These are phyloP conservation scores for Pseudoips prasinana DNA, from an alignment of 2,888 invertebrate genomes.

Conservation along the genomic window DNA sequence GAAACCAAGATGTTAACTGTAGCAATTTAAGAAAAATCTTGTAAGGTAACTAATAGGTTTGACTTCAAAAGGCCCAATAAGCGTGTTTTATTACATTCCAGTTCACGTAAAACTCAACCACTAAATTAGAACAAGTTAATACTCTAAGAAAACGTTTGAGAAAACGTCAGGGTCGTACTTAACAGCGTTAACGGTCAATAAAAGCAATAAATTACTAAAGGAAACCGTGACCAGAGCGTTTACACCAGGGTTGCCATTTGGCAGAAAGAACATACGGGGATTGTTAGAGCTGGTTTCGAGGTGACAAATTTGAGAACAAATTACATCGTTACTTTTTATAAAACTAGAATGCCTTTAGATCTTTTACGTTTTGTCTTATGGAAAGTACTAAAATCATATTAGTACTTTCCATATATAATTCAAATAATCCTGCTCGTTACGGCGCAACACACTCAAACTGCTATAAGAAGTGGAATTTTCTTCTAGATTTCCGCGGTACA, in stretches of 20 bases:
- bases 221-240: slow-evolving; percentile 34
- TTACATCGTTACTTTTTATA: too few species aligned
- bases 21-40: too few species aligned
- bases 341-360: too few species aligned
- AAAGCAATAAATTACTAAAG: slow-evolving; percentile 44
- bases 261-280: background rate
- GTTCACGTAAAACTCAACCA: slow-evolving; percentile 24
- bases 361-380: too few species aligned
- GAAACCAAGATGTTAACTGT: too few species aligned
- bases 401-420: too few species aligned
- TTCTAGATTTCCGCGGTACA: too few species aligned
- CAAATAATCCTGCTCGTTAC: too few species aligned
- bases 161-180: slow-evolving; percentile 34
- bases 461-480: too few species aligned
- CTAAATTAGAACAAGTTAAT: slow-evolving; percentile 41
- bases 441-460: too few species aligned
- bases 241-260: slow-evolving; percentile 25
- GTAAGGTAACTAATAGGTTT: too few species aligned
- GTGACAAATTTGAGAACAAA: slow-evolving; percentile 1
- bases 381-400: too few species aligned
- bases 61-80: background rate
- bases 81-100: background rate
- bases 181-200: slow-evolving; percentile 52
- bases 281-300: background rate
- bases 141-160: slow-evolving; percentile 33